These are phyloP conservation scores for Brachyalestes nurse DNA, from an alignment of 2,797 vertebrate species.

Conservation along the genomic window DNA sequence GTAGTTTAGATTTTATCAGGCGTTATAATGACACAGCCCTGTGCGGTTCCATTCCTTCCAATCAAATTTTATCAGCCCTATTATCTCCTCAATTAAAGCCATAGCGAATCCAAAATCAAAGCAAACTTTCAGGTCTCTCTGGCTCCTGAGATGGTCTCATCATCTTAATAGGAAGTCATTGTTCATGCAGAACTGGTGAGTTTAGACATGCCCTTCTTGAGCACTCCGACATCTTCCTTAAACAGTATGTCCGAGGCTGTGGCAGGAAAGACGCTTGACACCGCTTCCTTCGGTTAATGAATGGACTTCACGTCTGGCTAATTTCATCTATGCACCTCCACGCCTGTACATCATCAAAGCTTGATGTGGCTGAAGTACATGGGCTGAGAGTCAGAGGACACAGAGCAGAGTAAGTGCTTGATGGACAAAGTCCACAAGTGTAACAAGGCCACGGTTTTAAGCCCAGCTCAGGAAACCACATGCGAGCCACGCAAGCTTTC, in stretches of 20 bases:
- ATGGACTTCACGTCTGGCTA: constrained; percentile 59
- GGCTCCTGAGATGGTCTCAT: constrained; percentile 2
- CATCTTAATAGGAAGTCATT: constrained; percentile 55
- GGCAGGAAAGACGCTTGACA: constrained; percentile 60
- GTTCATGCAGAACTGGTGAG: constrained; percentile 32
- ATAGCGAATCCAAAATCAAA: constrained; percentile 1
- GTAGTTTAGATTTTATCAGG: constrained; percentile 34
- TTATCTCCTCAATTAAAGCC: constrained; percentile 13
- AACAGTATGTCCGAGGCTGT: constrained; percentile 50
- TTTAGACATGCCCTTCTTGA: constrained; percentile 49
- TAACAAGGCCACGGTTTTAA: constrained; percentile 28
- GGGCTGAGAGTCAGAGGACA: constrained; percentile 29
- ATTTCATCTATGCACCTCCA: constrained; percentile 50
- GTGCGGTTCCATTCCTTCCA: background rate
- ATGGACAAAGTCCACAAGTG: constrained; percentile 26
- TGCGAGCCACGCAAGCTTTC: constrained; percentile 12
- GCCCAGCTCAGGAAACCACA: constrained; percentile 7
- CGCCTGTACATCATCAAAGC: constrained; percentile 43
- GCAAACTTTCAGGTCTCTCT: constrained; percentile 10
- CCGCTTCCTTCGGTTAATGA: constrained; percentile 56
- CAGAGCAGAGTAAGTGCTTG: constrained; percentile 25
- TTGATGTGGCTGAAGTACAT: constrained; percentile 18
- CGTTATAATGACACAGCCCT: constrained; percentile 18
- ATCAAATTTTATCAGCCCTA: background rate
- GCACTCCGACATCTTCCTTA: constrained; percentile 55